Evolutionary conservation across 2,797 vertebrate species (phyloP), one percentile per base, ranked within the genome.

Genomic region (Esox masquinongy): DNA sequence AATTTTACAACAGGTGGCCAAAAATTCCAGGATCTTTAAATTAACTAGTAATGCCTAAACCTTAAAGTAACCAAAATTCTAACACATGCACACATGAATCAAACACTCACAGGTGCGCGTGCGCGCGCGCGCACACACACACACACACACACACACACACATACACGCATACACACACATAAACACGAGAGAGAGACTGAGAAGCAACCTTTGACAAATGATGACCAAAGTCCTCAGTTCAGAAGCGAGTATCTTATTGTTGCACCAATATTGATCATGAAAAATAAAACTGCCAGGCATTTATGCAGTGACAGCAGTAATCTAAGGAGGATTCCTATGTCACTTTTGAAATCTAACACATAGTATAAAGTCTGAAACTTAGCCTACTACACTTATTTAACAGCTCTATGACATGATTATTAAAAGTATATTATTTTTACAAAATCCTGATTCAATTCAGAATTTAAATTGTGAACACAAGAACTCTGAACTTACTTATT

Each of bases 101-200:
- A 36, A 5, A 68, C 29, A n/a, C 64, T 19, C 29, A 19, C 31
- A 39, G 24, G 26, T 26, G 16, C 63, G 16, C 63, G 16, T 26
- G 31, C 64, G 34, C 64, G 17, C 29, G 17, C 64, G 17, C 64
- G 2, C 31, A 36, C 64, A 67, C 17, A 67, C 31, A n/a, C 34
- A 39, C 66, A 68, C 31, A 39, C 31, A 36, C 64, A 67, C 17
- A 67, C 31, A n/a, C 34, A 39, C 66, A 68, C 66, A 68, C 34
- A n/a, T 7, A 29, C 24, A 64, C 24, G 29, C 61, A 64, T 24
- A 29, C 29, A 17, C 9, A 66, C n/a, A 66, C 61, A 31, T 8
- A 47, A 4, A 47, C 9, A 47, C 12, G 36, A 14, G 9, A 47
- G 9, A 12, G 9, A 47, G 9, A 68, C 66, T 43, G 7, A 22